These are phyloP conservation scores for Trachurus trachurus DNA, from an alignment of 2,797 vertebrate species.

Conservation along the genomic window DNA sequence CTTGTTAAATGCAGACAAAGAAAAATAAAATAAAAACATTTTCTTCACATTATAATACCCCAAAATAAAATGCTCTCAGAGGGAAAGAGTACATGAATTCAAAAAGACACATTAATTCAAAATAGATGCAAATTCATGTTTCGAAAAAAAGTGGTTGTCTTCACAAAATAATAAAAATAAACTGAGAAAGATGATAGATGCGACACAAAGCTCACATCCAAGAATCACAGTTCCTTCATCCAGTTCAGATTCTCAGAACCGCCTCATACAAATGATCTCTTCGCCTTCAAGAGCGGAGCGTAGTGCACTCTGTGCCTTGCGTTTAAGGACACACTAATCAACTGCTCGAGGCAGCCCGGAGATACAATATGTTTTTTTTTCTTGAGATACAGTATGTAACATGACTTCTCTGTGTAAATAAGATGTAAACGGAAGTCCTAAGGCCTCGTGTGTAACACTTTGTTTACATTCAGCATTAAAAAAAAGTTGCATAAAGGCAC, in stretches of 20 bases:
- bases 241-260: slow-evolving; percentile 31
- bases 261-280: slow-evolving; percentile 18
- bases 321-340: neutral
- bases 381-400: slow-evolving; percentile 5
- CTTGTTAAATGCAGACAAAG: slow-evolving; percentile 42
- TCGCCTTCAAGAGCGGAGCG: slow-evolving; percentile 19
- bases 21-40: slow-evolving; percentile 9
- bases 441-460: slow-evolving; percentile 10
- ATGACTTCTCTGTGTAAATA: slow-evolving; percentile 8
- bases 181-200: slow-evolving; percentile 1
- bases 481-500: slow-evolving; percentile 20
- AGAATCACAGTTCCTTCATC: slow-evolving; percentile 47
- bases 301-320: neutral
- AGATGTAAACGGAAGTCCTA: slow-evolving; percentile 40
- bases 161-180: slow-evolving; percentile 17
- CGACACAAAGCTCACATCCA: slow-evolving; percentile 22
- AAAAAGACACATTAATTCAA: slow-evolving; percentile 63
- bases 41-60: slow-evolving; percentile 58
- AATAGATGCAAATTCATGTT: slow-evolving; percentile 69
- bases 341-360: slow-evolving; percentile 8
- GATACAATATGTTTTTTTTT: neutral
- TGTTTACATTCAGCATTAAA: slow-evolving; percentile 6
- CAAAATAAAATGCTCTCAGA: slow-evolving; percentile 64
- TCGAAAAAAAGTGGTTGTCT: slow-evolving; percentile 47
- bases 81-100: slow-evolving; percentile 55